phyloP scores from a whole-genome alignment of 2,113 vertebrate species.

The Dipodomys ordii region DNA sequence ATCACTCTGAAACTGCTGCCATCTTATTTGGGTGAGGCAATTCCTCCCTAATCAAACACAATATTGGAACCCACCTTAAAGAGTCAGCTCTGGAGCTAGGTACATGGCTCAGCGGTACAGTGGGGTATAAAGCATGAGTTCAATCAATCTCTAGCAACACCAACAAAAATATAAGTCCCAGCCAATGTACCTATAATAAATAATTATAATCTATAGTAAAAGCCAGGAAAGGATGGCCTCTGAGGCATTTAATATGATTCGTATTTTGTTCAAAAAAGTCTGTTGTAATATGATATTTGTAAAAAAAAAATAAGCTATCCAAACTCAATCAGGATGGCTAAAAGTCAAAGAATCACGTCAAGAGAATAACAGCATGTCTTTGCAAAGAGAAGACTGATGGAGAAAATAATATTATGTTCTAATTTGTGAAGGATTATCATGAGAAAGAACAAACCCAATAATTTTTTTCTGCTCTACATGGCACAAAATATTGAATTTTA shows the following conservation, averaged over 20 bases:
- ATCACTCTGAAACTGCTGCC: not conserved
- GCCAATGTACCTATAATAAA: constrained; percentile 28
- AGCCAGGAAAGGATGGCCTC: not conserved
- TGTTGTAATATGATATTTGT: not conserved
- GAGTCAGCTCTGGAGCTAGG: not conserved
- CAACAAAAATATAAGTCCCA: not conserved
- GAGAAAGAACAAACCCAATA: constrained; percentile 25
- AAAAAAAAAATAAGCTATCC: constrained; percentile 51
- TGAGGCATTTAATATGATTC: not conserved
- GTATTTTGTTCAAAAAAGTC: not conserved
- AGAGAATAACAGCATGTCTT: not conserved
- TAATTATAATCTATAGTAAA: constrained; percentile 25
- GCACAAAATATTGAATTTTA: constrained; percentile 35
- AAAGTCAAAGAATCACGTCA: constrained; percentile 18
- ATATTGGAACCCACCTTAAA: not conserved
- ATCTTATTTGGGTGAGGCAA: not conserved
- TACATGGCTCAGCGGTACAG: not conserved
- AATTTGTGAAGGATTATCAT: constrained; percentile 38
- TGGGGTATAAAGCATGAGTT: not conserved
- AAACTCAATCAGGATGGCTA: not conserved
- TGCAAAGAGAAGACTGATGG: not conserved
- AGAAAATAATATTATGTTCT: constrained; percentile 4
- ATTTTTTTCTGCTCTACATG: constrained; percentile 49
- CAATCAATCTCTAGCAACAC: not conserved
- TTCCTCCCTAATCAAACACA: not conserved